A percentile compares a stretch with the other conserved stretches of the same genome.
phyloP scores from a whole-genome alignment of 2,888 invertebrate species.

The Apoderus coryli region DNA sequence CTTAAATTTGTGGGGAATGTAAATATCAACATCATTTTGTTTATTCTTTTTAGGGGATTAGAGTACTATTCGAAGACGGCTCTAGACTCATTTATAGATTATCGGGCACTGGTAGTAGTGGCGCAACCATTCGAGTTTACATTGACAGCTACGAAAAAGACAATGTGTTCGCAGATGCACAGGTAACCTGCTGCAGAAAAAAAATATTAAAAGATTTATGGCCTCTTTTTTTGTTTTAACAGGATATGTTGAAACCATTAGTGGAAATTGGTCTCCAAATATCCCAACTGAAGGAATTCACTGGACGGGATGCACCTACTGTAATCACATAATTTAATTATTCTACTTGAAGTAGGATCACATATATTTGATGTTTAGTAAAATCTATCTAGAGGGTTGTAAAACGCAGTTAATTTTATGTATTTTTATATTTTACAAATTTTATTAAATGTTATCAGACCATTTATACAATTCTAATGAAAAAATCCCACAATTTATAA shows the following conservation, averaged over 20 bases:
- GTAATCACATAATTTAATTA: conserved; percentile 96
- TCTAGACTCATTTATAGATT: conserved; percentile 86
- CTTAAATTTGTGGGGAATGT: not conserved
- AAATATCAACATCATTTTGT: no score
- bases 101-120: conserved; percentile 96
- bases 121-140: conserved; percentile 93
- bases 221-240: conserved; percentile 15
- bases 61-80: conserved; percentile 88
- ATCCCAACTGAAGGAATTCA: conserved; percentile 67
- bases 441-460: no score
- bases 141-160: conserved; percentile 84
- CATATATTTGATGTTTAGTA: no score
- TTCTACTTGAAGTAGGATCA: no score
- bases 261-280: conserved; percentile 77
- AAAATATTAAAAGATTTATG: conserved; percentile 3
- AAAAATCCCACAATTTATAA: no score
- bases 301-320: conserved; percentile 83
- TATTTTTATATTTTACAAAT: no score
- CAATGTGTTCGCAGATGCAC: conserved; percentile 49
- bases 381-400: no score
- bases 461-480: no score
- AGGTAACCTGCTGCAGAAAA: conserved; percentile 32
- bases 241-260: conserved; percentile 68
- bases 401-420: no score
- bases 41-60: conserved; percentile 55